Conservation (phyloP, 2,797 vertebrate genomes). For the Dicrostonyx torquatus region DNA sequence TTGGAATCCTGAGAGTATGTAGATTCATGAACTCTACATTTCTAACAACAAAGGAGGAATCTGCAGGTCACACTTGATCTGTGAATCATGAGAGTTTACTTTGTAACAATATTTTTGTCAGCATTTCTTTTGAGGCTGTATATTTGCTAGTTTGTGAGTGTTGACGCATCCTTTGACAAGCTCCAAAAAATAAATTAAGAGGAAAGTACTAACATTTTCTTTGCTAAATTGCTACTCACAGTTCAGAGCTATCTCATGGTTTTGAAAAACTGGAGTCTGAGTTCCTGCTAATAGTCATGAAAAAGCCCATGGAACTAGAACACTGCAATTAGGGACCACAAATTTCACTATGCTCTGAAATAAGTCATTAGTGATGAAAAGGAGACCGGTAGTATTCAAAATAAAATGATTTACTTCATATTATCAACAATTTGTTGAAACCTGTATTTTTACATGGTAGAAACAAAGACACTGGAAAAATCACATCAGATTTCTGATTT, state of each 20-base stretch:
- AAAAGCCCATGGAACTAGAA: background rate
- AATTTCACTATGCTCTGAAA: background rate
- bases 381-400: background rate
- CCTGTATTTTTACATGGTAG: background rate
- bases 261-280: background rate
- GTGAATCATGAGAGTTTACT: background rate
- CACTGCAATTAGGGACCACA: background rate
- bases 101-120: background rate
- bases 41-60: background rate
- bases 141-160: background rate
- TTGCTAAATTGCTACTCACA: background rate
- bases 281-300: background rate
- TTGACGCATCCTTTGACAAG: background rate
- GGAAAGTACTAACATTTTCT: background rate
- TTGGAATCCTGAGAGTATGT: accelerated
- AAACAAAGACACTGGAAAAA: background rate
- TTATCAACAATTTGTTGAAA: background rate
- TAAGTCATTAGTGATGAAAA: background rate
- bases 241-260: background rate
- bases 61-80: background rate
- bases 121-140: background rate
- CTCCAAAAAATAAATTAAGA: background rate
- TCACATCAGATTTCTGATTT: background rate
- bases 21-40: background rate
- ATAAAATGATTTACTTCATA: background rate